phyloP scores from a whole-genome alignment of 2,888 invertebrate genomes.

The Lapara coniferarum region DNA sequence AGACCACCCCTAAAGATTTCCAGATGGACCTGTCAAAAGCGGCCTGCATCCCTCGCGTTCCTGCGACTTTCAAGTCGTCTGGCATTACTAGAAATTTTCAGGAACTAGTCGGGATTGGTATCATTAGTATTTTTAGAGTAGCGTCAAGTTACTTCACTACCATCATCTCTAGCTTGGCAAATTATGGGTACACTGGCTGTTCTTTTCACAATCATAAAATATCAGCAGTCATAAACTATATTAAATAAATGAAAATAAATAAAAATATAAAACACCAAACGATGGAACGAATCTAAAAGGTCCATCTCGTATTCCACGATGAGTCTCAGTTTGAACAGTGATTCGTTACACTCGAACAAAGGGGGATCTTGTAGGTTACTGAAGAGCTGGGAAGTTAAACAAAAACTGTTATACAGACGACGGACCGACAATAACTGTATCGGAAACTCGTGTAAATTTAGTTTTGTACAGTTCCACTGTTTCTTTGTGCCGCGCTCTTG shows the following conservation, averaged over 20 bases:
- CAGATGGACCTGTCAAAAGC: too few species aligned
- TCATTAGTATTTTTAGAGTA: too few species aligned
- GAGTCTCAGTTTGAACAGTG: not conserved
- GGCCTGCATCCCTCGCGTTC: too few species aligned
- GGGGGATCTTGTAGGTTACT: constrained; percentile 12
- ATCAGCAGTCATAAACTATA: too few species aligned
- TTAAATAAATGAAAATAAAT: not conserved
- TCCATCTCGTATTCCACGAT: not conserved
- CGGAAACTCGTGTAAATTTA: constrained; percentile 22
- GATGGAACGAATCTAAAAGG: not conserved
- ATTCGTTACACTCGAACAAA: constrained; percentile 20
- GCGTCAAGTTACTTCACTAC: too few species aligned
- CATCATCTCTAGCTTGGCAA: too few species aligned
- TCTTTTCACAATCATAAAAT: too few species aligned
- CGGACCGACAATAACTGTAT: constrained; percentile 24
- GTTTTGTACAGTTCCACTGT: constrained; percentile 6
- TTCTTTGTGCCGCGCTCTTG: constrained; percentile 2
- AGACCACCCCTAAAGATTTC: too few species aligned
- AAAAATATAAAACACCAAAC: not conserved
- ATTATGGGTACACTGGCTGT: too few species aligned
- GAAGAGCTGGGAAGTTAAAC: constrained; percentile 17
- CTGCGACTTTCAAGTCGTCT: too few species aligned
- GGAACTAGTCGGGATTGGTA: too few species aligned
- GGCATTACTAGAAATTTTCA: too few species aligned
- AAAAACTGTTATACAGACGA: constrained; percentile 17